A percentile compares a stretch with the other conserved stretches of the same genome.
These are phyloP conservation scores for Gerris buenoi DNA, from an alignment of 1,140 invertebrate species.

Conservation along the genomic window DNA sequence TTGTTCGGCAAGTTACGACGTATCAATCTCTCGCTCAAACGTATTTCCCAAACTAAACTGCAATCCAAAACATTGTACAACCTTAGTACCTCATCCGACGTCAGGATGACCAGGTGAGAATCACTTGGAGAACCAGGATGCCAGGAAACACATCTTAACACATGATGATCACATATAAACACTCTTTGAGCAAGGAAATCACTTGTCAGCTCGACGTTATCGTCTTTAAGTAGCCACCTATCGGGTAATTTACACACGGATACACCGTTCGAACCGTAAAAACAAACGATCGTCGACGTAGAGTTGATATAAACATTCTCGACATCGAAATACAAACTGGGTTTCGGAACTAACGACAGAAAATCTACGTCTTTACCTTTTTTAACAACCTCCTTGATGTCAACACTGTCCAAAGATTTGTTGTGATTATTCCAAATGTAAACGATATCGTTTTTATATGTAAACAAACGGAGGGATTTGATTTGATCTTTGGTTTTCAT, in stretches of 20 bases:
- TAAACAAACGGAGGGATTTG: conserved; percentile 8
- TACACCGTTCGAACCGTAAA: conserved; percentile 32
- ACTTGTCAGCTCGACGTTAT: conserved; percentile 29
- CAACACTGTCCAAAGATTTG: conserved; percentile 1
- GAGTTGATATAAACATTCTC: conserved; percentile 33
- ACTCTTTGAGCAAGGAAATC: conserved; percentile 44
- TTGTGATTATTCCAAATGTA: conserved; percentile 13
- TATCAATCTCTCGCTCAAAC: conserved; percentile 8
- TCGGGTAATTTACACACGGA: conserved; percentile 32
- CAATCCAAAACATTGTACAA: conserved; percentile 16
- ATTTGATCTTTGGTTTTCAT: neutral
- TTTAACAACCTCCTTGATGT: conserved; percentile 10
- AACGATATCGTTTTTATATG: conserved; percentile 8
- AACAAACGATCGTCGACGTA: conserved; percentile 29
- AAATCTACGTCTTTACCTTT: neutral
- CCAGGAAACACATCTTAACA: conserved; percentile 48
- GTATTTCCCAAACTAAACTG: conserved; percentile 32
- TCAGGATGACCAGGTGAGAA: conserved; percentile 58
- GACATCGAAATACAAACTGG: conserved; percentile 34
- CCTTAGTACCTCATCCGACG: conserved; percentile 50
- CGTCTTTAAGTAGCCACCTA: conserved; percentile 33
- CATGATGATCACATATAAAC: conserved; percentile 34
- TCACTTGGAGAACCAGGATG: conserved; percentile 63
- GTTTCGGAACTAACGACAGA: conserved; percentile 29
- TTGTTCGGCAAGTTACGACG: conserved; percentile 20